Base-by-base conservation (phyloP, 2,888 invertebrate genomes). In the Leucophora obtusa region DNA sequence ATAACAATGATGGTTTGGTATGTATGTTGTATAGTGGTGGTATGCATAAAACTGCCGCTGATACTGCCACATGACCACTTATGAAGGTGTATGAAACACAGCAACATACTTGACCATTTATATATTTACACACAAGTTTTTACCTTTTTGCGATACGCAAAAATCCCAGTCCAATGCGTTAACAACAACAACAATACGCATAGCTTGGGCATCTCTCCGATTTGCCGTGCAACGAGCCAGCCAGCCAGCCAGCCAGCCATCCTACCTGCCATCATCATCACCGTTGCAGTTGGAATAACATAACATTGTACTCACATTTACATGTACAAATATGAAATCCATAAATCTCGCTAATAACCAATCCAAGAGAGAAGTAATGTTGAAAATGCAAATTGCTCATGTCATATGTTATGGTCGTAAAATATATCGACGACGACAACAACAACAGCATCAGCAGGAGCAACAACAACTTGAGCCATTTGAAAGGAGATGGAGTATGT, bases 271-370 rank as follows among this genome's bases (percentile, higher is more conserved):
- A 21, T 24, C 24, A n/a, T 54, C 54, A 60, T 66, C n/a, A 60
- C 58, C 66, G 78, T 35, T 10, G 51, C 9, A 51, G 38, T 70
- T 65, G 72, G 66, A 70, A 83, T 18, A 54, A 77, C 76, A 77
- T 54, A 62, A 60, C 24, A 60, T 77, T 70, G 70, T 74, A 81
- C 77, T 66, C 77, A 72, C 79, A 83, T 82, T 85, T 85, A 86
- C 84, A 81, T 82, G 82, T 83, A 85, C 85, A 86, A 87, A 88
- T 89, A 88, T 89, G 87, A 88, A 86, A 88, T 87, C 87, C 89
- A 89, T 89, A 89, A 89, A 88, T 87, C 87, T 88, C 86, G 87
- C 88, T 88, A 89, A 89, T 89, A 89, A 88, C 89, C 90, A 90
- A 90, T 90, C 89, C 87, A 84, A 85, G 80, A 81, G 82, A 77